Base-by-base conservation (phyloP, 2,797 vertebrate genomes). In the Prionace glauca region DNA sequence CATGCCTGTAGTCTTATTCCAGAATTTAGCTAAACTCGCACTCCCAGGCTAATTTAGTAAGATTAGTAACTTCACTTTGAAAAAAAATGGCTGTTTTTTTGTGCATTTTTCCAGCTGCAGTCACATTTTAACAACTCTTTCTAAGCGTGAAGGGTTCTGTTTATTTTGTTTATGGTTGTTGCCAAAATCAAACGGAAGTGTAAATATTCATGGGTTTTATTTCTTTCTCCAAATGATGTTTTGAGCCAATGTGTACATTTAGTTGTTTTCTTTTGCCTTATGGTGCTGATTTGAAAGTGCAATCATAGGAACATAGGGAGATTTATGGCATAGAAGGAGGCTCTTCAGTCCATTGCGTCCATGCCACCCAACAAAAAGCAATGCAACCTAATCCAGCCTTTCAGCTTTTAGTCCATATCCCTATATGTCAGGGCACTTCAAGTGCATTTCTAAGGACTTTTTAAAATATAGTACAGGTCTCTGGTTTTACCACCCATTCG, bases 31-130 rank as follows among this genome's bases (percentile, higher is more conserved):
- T 65, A 5, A 62, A 90, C 56, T 90, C n/a, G 12, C 87, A 62
- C 14, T 90, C 87, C 56, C 29, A 32, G 87, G 14, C 4, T 18
- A 50, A 50, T 50, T 50, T 50, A 50, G 45, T 50, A 90, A 32
- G 32, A 90, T 90, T 90, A 90, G 29, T n/a, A 14, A 32, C 87
- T 90, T 90, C 87, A 62, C 32, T 90, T 90, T 90, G 87, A 65
- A 62, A 32, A 88, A 29, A 90, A 90, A 22, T 22, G 81, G 29
- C 14, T 20, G 26, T 32, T n/a, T 32, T 65, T 16, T 62, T 87
- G 84, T 22, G 10, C 45, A 20, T 50, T 62, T 32, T 60, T 4
- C 60, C 56, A 62, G 45, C 41, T 32, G 29, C 87, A 18, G 12
- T n/a, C 56, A 88, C 56, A 88, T 88, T 88, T 60, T 88, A 88